Conservation (phyloP, 92 coral and sea anemone species). For the Parazoanthus atlanticus region DNA sequence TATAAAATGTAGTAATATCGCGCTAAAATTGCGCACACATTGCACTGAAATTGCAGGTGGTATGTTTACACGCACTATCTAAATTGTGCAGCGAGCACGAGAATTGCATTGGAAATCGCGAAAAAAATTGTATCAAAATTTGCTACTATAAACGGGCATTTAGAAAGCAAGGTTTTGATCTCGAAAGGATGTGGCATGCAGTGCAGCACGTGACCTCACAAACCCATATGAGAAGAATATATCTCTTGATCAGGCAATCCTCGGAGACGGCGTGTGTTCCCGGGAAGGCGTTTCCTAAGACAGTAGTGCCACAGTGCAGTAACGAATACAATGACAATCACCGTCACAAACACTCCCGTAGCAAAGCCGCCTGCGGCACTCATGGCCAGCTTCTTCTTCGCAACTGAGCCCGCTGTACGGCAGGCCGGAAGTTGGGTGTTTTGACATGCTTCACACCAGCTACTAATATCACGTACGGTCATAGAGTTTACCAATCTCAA, state of each 20-base stretch:
- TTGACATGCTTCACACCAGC: conserved; percentile 69
- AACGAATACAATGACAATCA: conserved; percentile 36
- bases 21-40: too few relatives aligned
- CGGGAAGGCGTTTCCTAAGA: conserved; percentile 51
- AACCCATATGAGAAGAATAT: conserved; percentile 5
- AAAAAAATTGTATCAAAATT: too few relatives aligned
- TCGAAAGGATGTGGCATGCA: too few relatives aligned
- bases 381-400: conserved; percentile 35
- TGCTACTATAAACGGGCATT: too few relatives aligned
- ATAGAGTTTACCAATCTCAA: conserved; percentile 43
- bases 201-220: conserved; percentile 26
- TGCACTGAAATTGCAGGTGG: too few relatives aligned
- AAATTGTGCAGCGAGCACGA: too few relatives aligned
- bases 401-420: conserved; percentile 36
- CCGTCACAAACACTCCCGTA: conserved; percentile 64
- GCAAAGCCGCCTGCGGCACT: conserved; percentile 74
- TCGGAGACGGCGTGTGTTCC: conserved; percentile 36
- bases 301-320: conserved; percentile 63
- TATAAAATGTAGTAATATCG: too few relatives aligned
- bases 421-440: conserved; percentile 53
- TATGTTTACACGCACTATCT: too few relatives aligned
- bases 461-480: conserved; percentile 50
- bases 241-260: conserved; percentile 65
- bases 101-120: too few relatives aligned
- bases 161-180: too few relatives aligned